Conservation (phyloP, 2,797 vertebrate genomes). For the Darevskia nairensis region DNA sequence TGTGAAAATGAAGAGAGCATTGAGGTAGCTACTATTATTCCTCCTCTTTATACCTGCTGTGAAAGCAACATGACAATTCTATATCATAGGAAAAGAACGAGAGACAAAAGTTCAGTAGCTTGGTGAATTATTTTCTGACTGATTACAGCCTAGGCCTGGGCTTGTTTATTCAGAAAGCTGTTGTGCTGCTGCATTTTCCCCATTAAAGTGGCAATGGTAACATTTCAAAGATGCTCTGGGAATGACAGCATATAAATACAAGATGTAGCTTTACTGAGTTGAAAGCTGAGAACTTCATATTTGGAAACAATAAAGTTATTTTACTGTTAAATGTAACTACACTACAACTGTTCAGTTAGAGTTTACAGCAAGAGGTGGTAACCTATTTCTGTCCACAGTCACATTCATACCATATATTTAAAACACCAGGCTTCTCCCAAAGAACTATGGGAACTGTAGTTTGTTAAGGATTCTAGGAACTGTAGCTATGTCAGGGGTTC, state of each 20-base stretch:
- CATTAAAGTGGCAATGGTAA: conserved; percentile 23
- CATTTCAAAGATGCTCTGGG: background rate
- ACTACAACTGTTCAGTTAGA: background rate
- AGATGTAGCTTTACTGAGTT: background rate
- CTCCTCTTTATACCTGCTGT: background rate
- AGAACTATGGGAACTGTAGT: no score
- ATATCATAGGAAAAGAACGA: background rate
- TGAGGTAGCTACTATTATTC: background rate
- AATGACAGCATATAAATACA: background rate
- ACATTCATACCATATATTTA: no score
- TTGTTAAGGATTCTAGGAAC: no score
- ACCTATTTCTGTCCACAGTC: no score
- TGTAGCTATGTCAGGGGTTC: no score
- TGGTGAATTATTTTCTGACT: background rate
- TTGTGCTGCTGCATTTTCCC: background rate
- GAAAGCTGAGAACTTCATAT: background rate
- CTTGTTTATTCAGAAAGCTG: background rate
- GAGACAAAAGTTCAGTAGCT: conserved; percentile 7
- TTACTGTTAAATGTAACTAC: background rate
- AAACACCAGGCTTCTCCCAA: no score
- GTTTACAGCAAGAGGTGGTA: background rate
- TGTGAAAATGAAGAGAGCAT: conserved; percentile 25
- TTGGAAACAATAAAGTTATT: background rate
- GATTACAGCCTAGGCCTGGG: background rate
- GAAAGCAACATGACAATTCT: background rate